A percentile compares a stretch with the other conserved stretches of the same genome.
These are phyloP conservation scores for Campaea margaritaria DNA, from an alignment of 2,888 invertebrate species.

Conservation along the genomic window DNA sequence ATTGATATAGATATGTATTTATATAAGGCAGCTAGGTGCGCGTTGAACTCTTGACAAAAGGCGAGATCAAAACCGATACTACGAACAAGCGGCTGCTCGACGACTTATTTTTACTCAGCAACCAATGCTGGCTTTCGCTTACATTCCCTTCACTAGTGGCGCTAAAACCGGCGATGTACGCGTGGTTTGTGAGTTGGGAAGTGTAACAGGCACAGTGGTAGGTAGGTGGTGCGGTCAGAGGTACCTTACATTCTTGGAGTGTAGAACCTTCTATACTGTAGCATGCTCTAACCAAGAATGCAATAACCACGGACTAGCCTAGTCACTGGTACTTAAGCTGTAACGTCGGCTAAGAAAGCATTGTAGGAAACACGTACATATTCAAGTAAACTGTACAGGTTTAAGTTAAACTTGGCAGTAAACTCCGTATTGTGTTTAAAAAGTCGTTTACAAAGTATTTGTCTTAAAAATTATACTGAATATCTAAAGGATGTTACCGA, in stretches of 20 bases:
- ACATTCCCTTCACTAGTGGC: not conserved
- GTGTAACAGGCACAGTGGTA: constrained; percentile 27
- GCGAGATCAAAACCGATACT: constrained; percentile 50
- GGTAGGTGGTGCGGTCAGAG: constrained; percentile 43
- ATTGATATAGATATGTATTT: no score
- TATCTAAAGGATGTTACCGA: no score
- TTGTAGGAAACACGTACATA: constrained; percentile 6
- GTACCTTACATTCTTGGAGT: constrained; percentile 54
- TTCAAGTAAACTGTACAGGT: constrained; percentile 2
- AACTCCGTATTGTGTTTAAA: no score
- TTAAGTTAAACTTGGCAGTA: not conserved
- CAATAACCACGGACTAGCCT: constrained; percentile 15
- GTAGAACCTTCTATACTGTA: constrained; percentile 42
- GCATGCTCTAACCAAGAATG: constrained; percentile 44
- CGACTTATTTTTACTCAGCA: constrained; percentile 4
- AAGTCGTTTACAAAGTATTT: no score
- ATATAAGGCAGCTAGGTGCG: constrained; percentile 54
- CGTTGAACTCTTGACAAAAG: constrained; percentile 80
- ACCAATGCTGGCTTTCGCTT: constrained; percentile 35
- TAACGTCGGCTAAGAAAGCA: constrained; percentile 7
- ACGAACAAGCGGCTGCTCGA: constrained; percentile 28
- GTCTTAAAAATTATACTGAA: no score
- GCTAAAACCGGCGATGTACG: constrained; percentile 38
- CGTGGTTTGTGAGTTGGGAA: constrained; percentile 6
- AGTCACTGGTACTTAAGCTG: constrained; percentile 3